Conservation (phyloP, 2,888 invertebrate species). For the Lottia scabra region DNA sequence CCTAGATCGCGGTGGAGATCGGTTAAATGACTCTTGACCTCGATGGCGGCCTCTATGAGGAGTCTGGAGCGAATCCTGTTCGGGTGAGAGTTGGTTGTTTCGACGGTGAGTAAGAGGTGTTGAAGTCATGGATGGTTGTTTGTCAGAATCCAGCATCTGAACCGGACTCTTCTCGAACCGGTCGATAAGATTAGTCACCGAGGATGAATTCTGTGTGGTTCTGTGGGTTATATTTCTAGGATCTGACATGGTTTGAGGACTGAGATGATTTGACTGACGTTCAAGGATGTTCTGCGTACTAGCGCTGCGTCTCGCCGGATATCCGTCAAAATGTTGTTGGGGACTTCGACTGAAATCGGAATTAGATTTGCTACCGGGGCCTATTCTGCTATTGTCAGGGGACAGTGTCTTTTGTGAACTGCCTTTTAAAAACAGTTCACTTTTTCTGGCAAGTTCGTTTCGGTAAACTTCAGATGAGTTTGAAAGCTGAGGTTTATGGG, state of each 20-base stretch:
- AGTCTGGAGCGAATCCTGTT: constrained; percentile 9
- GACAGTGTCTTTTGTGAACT: not conserved
- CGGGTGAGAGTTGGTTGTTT: constrained; percentile 13
- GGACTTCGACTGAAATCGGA: constrained; percentile 1
- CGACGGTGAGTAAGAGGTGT: constrained; percentile 45
- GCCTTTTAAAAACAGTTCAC: constrained; percentile 30
- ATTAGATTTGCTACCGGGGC: not conserved
- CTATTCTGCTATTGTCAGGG: not conserved
- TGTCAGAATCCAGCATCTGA: constrained; percentile 27
- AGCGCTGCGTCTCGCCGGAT: constrained; percentile 20
- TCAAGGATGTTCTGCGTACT: constrained; percentile 31
- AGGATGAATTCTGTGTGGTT: constrained; percentile 28
- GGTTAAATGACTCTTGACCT: not conserved
- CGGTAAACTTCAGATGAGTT: constrained; percentile 28
- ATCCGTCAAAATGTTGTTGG: constrained; percentile 7
- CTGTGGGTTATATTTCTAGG: not conserved
- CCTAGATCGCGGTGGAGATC: not conserved
- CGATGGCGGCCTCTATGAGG: not conserved
- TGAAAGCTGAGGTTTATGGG: constrained; percentile 31
- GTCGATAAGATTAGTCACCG: constrained; percentile 49
- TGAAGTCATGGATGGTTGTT: constrained; percentile 48
- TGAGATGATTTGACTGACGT: not conserved
- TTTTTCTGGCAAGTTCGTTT: constrained; percentile 34
- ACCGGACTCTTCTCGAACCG: constrained; percentile 46
- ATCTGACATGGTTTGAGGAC: not conserved